phyloP scores from a whole-genome alignment of 2,797 vertebrate genomes.

The Gorsachius magnificus region DNA sequence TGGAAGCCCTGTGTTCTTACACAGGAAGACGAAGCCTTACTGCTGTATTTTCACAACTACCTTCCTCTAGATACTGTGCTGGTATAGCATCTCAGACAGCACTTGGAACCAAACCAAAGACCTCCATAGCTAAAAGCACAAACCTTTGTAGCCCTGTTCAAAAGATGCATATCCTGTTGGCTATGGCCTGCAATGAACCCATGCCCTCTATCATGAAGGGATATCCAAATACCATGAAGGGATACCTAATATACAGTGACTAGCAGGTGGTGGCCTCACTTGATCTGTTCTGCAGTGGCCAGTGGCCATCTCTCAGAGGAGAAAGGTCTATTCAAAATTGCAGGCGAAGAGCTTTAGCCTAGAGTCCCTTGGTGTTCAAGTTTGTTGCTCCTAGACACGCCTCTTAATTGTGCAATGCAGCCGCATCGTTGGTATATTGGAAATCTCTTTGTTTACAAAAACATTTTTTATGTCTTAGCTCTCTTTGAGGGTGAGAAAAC shows the following conservation, averaged over 20 bases:
- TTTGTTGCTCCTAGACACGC: not conserved
- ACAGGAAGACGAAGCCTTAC: not conserved
- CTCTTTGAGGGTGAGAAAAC: not conserved
- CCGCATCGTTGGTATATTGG: not conserved
- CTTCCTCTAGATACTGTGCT: not conserved
- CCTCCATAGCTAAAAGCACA: not conserved
- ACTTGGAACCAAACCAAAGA: not conserved
- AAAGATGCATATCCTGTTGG: not conserved
- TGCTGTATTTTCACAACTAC: not conserved
- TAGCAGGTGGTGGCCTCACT: not conserved
- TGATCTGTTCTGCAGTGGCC: not conserved
- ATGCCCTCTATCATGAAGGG: not conserved
- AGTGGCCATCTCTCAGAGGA: not conserved
- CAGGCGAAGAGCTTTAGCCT: not conserved
- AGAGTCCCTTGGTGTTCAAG: not conserved
- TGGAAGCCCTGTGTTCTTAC: not conserved
- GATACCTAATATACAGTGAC: not conserved
- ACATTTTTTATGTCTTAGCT: not conserved
- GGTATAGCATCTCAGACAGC: not conserved
- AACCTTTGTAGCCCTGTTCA: not conserved
- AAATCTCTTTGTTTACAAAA: slow-evolving; percentile 40
- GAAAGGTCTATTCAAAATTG: not conserved
- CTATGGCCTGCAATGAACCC: not conserved
- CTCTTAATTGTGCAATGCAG: not conserved
- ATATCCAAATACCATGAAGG: not conserved